Base-by-base conservation (phyloP, 2,888 invertebrate species). In the Ichneumoninae sp. region DNA sequence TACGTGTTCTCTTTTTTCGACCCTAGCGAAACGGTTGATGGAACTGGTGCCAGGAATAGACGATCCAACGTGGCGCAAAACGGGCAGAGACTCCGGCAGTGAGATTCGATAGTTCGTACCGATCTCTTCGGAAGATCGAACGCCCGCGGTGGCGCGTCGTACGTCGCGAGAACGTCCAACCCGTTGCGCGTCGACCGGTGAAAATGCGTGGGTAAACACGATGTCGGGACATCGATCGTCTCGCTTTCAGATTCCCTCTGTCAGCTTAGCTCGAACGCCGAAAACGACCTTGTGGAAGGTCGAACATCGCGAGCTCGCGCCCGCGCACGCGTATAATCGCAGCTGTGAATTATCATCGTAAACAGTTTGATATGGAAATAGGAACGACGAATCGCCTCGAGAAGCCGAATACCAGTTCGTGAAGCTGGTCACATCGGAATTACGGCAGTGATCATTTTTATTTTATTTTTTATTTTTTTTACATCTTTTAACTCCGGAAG, bases 211-310 rank as follows among this genome's bases (percentile, higher is more conserved):
- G 77, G 76, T 52, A 19, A 71, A 30, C 68, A 3, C 1, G 40
- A 75, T 72, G 75, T 83, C 75, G 66, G 54, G 30, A 19, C 62
- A 22, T 19, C 62, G 70, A 70, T 70, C 70, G 57, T n/a, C 33
- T 68, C 22, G 52, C 52, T 80, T 83, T 80, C 83, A 75, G 65
- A 79, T 80, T 80, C 79, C 75, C 44, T 6, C 13, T 19, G n/a
- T 65, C 30, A 52, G 33, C 8, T 44, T 52, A 19, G 19, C 47
- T 26, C 47, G 13, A 44, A 44, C 22, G 22, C 44, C 44, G 66
- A 68, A 82, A 75, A 83, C 87, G 88, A 80, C 88, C 89, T 88
- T 89, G 88, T 60, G 79, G 87, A 90, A 91, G 90, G 91, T 88
- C 88, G 88, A 82, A 85, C 80, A 60, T 85, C 87, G 87, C 84